Conservation (phyloP, 37 sponge, comb jelly and placozoan genomes). For the Petrosia ficiformis region DNA sequence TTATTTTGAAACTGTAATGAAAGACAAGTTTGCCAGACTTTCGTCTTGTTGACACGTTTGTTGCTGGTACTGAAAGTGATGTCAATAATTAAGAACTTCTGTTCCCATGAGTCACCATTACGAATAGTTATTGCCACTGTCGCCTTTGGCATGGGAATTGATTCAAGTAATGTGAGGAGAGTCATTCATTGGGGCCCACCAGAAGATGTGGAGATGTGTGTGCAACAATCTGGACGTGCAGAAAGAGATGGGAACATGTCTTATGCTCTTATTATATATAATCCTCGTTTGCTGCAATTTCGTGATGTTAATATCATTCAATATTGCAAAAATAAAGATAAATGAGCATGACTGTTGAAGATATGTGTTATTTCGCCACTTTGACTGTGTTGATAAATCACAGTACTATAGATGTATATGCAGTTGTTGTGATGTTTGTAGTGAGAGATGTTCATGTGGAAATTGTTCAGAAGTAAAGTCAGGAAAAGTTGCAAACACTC, state of each 20-base stretch:
- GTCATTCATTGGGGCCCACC: slow-evolving; percentile 49
- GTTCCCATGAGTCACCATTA: slow-evolving; percentile 11
- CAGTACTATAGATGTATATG: neutral
- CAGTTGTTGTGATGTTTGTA: slow-evolving; percentile 20
- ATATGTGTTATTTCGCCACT: neutral
- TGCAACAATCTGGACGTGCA: slow-evolving; percentile 42
- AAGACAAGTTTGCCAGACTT: slow-evolving; percentile 8
- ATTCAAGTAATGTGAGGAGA: slow-evolving; percentile 32
- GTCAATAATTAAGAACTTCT: slow-evolving; percentile 39
- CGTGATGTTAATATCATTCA: neutral
- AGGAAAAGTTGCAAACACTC: neutral
- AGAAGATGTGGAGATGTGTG: slow-evolving; percentile 29
- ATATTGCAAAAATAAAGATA: neutral
- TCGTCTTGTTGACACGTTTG: slow-evolving; percentile 39
- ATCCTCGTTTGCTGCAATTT: no score
- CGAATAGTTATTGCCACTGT: slow-evolving; percentile 40
- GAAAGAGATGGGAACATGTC: slow-evolving; percentile 44
- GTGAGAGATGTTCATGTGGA: slow-evolving; percentile 5
- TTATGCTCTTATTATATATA: slow-evolving; percentile 14
- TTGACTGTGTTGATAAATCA: neutral
- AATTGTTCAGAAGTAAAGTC: neutral
- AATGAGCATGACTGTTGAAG: neutral
- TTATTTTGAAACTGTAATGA: no score
- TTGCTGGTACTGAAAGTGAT: slow-evolving; percentile 8
- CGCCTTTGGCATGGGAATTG: slow-evolving; percentile 57